Evolutionary conservation across 2,888 invertebrate genomes (phyloP), one percentile per base, ranked within the genome.

Genomic region (Dynastes grantii): DNA sequence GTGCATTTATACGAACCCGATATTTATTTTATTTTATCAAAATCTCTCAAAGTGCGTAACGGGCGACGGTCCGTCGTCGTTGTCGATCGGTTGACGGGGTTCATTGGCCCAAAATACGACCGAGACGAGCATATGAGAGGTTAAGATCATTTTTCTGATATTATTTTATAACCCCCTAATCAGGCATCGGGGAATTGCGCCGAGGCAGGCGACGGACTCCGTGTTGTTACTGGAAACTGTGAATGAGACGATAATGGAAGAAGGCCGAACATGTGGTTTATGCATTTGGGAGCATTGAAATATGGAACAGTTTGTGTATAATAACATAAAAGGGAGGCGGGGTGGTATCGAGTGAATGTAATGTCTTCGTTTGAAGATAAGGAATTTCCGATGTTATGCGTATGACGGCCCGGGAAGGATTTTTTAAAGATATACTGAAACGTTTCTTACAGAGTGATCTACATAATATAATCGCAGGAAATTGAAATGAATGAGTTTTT

Each of bases 11-110:
- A 63, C 63, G 27, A 27, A 71, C 16, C 6, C 45, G 40, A 58
- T 73, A 73, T 73, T 73, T 73, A 73, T 73, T 73, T 73, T 58
- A 73, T 73, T 73, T 71, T 73, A 73, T 73, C 73, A 32, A 61
- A 73, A 58, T 61, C 73, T 58, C 61, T 58, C 13, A 37, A 8
- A 73, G 13, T 58, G 55, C 45, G 58, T 22, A 58, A 37, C 22
- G 16, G 70, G 58, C 61, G 58, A 58, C 58, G 58, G 58, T 67
- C 22, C 45, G 63, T 13, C 63, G 63, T 68, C 51, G 55, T 58
- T 58, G 45, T 45, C 8, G 45, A 45, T 45, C 45, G 45, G 45
- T 11, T 27, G 22, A 55, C 55, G 40, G 16, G 58, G 73, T 73
- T 73, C 73, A 73, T 58, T 58, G 73, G 22, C 73, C 73, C 58